Percentiles rank a stretch among this genome's conserved stretches.
phyloP scores from a whole-genome alignment of 2,113 vertebrate genomes.

The Apaloderma vittatum region DNA sequence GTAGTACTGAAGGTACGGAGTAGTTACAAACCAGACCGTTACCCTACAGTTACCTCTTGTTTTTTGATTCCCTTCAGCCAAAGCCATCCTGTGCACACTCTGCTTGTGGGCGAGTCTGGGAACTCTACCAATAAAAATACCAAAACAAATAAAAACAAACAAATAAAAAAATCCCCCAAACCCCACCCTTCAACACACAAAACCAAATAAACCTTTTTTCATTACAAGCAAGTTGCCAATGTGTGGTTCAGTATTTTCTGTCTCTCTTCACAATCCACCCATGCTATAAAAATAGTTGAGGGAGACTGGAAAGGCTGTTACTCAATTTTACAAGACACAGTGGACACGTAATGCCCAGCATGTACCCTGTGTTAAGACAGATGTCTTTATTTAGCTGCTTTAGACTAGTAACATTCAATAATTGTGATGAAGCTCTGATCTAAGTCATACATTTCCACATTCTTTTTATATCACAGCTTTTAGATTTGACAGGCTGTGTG shows the following conservation, averaged over 20 bases:
- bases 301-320: neutral
- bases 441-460: neutral
- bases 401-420: neutral
- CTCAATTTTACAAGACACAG: neutral
- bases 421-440: neutral
- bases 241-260: neutral
- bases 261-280: neutral
- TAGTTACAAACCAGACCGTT: neutral
- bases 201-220: neutral
- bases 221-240: neutral
- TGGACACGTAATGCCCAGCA: neutral
- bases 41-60: slow-evolving; percentile 1
- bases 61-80: neutral
- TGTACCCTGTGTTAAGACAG: neutral
- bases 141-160: neutral
- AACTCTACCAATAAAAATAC: neutral
- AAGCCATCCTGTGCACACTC: neutral
- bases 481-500: neutral
- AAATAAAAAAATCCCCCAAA: too few species aligned
- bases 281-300: neutral
- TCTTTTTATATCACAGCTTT: neutral
- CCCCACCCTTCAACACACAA: neutral
- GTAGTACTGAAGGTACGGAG: neutral
- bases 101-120: neutral
- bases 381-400: neutral